Conservation (phyloP, 1,140 invertebrate species). For the Drosophila cardini region DNA sequence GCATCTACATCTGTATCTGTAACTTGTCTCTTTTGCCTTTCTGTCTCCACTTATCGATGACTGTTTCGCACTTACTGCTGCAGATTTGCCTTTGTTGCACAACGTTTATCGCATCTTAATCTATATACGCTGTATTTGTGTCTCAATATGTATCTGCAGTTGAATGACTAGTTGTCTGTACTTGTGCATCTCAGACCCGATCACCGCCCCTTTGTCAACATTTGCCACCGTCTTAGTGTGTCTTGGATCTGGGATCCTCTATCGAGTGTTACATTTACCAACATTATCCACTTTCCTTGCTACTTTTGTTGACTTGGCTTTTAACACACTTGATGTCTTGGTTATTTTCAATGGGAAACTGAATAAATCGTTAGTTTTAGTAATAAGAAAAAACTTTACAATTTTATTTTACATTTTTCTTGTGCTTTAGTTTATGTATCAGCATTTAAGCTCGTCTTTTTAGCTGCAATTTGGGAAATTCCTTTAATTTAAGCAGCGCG, state of each 20-base stretch:
- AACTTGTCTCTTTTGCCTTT: constrained; percentile 17
- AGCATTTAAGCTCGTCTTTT: too few species aligned
- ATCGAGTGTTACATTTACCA: constrained; percentile 68
- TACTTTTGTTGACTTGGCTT: constrained; percentile 46
- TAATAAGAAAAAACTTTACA: too few species aligned
- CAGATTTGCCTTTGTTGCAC: constrained; percentile 19
- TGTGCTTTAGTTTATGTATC: too few species aligned
- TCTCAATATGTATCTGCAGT: neutral
- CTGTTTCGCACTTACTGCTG: constrained; percentile 10
- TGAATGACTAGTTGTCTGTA: neutral
- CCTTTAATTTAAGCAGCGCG: too few species aligned
- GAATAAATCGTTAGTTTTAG: constrained; percentile 14
- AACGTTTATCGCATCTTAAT: constrained; percentile 27
- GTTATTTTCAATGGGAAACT: constrained; percentile 22
- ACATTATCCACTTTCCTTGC: constrained; percentile 63
- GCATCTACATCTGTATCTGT: constrained; percentile 39
- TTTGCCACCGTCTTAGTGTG: constrained; percentile 24
- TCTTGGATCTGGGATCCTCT: constrained; percentile 49
- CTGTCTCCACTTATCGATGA: constrained; percentile 19
- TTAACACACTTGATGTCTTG: constrained; percentile 28
- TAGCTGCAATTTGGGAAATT: too few species aligned
- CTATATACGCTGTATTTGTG: constrained; percentile 6
- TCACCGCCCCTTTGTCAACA: neutral
- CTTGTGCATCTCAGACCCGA: neutral
- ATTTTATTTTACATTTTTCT: too few species aligned